Evolutionary conservation across 2,888 invertebrate genomes (phyloP).

Genomic region (Eudasyphora cyanicolor): DNA sequence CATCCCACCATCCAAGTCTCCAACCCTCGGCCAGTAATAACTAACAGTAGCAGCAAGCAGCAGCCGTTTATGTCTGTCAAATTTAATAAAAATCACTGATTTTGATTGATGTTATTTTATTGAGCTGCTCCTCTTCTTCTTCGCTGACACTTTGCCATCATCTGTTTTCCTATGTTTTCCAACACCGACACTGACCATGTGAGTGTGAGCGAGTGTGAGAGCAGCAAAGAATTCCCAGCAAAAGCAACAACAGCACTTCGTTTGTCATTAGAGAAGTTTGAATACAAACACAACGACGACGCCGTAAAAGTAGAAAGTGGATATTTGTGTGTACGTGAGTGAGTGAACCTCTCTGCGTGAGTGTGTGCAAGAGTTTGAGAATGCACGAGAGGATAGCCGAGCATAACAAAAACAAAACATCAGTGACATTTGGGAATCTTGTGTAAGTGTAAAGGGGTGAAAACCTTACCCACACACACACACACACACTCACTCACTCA

Average conservation of each 20-base stretch:
- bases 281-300: not conserved
- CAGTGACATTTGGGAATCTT: slow-evolving; percentile 31
- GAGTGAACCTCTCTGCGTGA: no score
- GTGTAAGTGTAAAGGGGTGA: slow-evolving; percentile 20
- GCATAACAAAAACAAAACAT: not conserved
- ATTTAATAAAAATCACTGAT: slow-evolving; percentile 78
- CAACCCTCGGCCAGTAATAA: not conserved
- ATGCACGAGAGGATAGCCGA: not conserved
- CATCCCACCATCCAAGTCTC: no score
- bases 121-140: slow-evolving; percentile 41
- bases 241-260: not conserved
- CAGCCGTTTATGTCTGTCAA: slow-evolving; percentile 74
- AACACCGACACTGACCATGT: not conserved
- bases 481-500: not conserved
- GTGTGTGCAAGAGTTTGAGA: not conserved
- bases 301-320: slow-evolving; percentile 23
- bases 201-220: not conserved
- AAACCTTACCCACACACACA: not conserved
- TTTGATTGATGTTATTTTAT: slow-evolving; percentile 76
- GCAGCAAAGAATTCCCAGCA: not conserved
- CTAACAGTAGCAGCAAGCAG: slow-evolving; percentile 53
- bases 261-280: not conserved
- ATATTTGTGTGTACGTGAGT: slow-evolving; percentile 31
- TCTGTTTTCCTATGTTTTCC: not conserved
- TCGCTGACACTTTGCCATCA: not conserved